phyloP scores from a whole-genome alignment of 2,797 vertebrate genomes.

The Onychomys leucogaster region DNA sequence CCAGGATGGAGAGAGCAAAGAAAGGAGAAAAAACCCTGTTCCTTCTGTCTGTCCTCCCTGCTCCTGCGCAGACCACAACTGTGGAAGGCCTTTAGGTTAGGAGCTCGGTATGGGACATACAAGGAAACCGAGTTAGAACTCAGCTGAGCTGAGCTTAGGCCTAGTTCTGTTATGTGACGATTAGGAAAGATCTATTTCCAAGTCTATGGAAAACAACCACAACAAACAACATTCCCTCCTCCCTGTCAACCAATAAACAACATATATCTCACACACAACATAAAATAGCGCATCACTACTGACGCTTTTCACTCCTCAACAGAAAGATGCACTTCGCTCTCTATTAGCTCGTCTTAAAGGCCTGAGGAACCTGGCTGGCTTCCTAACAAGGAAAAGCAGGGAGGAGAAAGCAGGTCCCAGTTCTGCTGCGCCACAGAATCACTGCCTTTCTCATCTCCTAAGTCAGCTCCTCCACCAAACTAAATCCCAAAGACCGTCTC shows the following conservation, averaged over 20 bases:
- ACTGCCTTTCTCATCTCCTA: not conserved
- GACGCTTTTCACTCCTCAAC: conserved; percentile 18
- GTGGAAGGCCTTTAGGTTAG: not conserved
- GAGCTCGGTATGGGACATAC: not conserved
- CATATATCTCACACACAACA: not conserved
- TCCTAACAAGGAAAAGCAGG: not conserved
- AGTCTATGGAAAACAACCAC: not conserved
- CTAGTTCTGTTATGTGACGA: not conserved
- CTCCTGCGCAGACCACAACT: not conserved
- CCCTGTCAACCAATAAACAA: conserved; percentile 26
- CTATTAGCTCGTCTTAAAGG: conserved; percentile 1
- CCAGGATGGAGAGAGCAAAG: not conserved
- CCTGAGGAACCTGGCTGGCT: conserved; percentile 2
- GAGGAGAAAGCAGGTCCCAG: not conserved
- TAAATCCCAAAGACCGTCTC: conserved; percentile 2
- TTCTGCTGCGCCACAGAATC: not conserved
- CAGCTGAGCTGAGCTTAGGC: not conserved
- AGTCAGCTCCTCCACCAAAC: conserved; percentile 24
- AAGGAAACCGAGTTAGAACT: conserved; percentile 36
- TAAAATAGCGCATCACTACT: not conserved
- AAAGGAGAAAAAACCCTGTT: not conserved
- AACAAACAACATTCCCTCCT: not conserved
- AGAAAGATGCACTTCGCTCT: not conserved
- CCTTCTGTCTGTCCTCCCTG: not conserved
- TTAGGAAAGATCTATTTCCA: not conserved